Evolutionary conservation across 2,888 invertebrate species (phyloP), one percentile per base, ranked within the genome.

Genomic region (Melanostoma scalare): DNA sequence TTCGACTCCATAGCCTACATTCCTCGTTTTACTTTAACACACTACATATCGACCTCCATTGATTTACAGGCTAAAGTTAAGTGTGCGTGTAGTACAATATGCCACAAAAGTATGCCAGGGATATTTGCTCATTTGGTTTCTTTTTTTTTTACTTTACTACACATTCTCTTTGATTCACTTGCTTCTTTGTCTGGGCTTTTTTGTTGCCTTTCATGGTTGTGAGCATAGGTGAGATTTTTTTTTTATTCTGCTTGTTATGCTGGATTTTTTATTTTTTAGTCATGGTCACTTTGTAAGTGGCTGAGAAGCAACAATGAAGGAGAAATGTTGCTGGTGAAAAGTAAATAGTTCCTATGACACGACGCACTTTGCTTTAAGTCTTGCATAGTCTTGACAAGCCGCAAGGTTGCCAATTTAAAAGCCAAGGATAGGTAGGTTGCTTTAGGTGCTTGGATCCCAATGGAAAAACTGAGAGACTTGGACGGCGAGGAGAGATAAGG

Each of bases 61-160:
- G 76, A 81, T 81, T 81, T 76, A 48, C 48, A 81, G 60, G 52
- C 69, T 63, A 20, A 52, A 75, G 48, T 76, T 69, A 72, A 72
- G 81, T 81, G 65, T 81, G 76, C 72, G 76, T 81, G 20, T 20
- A 20, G 76, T 44, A 75, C 52, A 75, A 58, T 48, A 38, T 63
- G 48, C 31, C 20, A 20, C 30, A n/a, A 76, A 81, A 76, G 67
- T 81, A 36, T 81, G 81, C 81, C 81, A 81, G 81, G 81, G 81
- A 81, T 71, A 36, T 61, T 40, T 68, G 40, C 40, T 61, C 10
- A 60, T 20, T 10, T 50, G 46, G 4, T 48, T n/a, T 38, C n/a
- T 53, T 42, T 53, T 35, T 10, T 46, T 20, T 38, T 31, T 65
- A 36, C 38, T 33, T 44, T 40, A 20, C 20, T 61, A 61, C 31